phyloP scores from a whole-genome alignment of 2,797 vertebrate genomes.

The Cephalopachus bancanus region DNA sequence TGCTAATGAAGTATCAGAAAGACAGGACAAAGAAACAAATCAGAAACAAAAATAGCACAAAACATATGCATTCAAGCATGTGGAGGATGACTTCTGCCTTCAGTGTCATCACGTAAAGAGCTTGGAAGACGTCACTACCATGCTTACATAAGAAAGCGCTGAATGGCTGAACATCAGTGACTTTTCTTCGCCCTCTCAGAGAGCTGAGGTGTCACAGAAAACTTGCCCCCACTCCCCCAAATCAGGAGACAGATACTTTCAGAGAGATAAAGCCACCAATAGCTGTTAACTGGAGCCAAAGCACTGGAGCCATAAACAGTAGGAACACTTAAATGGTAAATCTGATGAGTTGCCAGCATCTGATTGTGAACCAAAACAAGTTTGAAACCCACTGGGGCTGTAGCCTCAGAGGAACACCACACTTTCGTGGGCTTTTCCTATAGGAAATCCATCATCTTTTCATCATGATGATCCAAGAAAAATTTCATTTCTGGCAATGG shows the following conservation, averaged over 20 bases:
- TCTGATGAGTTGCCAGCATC: not conserved
- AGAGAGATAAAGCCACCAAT: not conserved
- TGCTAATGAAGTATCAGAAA: not conserved
- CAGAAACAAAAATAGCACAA: not conserved
- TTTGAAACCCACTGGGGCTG: not conserved
- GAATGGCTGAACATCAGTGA: not conserved
- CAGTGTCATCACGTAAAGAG: not conserved
- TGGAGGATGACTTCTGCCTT: not conserved
- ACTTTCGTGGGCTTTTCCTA: not conserved
- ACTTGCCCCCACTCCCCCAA: not conserved
- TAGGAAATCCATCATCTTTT: not conserved
- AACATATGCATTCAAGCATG: accelerated
- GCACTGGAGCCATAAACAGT: accelerated
- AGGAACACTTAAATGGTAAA: not conserved
- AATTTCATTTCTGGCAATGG: not conserved
- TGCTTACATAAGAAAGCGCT: not conserved
- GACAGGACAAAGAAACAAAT: not conserved
- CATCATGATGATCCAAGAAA: not conserved
- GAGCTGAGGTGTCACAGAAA: not conserved
- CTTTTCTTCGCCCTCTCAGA: not conserved
- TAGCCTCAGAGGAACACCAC: not conserved
- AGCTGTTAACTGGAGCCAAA: not conserved
- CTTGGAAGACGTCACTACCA: not conserved
- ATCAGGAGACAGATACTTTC: not conserved
- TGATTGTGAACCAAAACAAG: not conserved